Evolutionary conservation across 2,113 vertebrate genomes (phyloP), one percentile per base, ranked within the genome.

Genomic region (Pollachius pollachius): DNA sequence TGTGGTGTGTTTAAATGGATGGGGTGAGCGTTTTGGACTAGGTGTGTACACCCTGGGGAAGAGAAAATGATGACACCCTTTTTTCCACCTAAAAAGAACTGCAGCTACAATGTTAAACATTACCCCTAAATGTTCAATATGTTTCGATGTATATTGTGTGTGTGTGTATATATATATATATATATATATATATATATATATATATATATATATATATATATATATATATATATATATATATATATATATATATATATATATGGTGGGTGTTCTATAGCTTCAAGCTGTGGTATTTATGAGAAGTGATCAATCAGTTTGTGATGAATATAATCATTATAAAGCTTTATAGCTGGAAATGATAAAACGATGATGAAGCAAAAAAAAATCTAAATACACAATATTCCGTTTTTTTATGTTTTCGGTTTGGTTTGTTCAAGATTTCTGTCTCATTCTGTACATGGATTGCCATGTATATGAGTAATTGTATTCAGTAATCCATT

Each of bases 321-420:
- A 12, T 25, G n/a, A 64, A 67, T 21, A 64, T 58, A 30, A 25
- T 27, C 5, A 27, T 30, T 65, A 7, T 59, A 18, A 48, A 17
- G 8, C 11, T 1, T 19, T 17, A 58, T 65, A 11, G 11, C 3
- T 15, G 17, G 11, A 5, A 65, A 65, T 70, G 64, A 70, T 62
- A n/a, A 12, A 13, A 25, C 23, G 16, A 73, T 77, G 83, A 79
- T 67, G 64, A 67, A 13, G 73, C 69, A 68, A n/a, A 65, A 76
- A 71, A 34, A 34, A 34, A 34, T 34, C 30, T 5, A 34, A 34
- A 34, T 34, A 34, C 30, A 34, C 30, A 34, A 34, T 7, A 34
- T 34, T 34, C 30, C 4, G 6, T 34, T 5, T 34, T 34, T 4
- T 34, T 34, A 34, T 34, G 30, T 1, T 34, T 34, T 34, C 4